These are phyloP conservation scores for Lordiphosa andalusiaca DNA, from an alignment of 2,888 invertebrate species.

Conservation along the genomic window DNA sequence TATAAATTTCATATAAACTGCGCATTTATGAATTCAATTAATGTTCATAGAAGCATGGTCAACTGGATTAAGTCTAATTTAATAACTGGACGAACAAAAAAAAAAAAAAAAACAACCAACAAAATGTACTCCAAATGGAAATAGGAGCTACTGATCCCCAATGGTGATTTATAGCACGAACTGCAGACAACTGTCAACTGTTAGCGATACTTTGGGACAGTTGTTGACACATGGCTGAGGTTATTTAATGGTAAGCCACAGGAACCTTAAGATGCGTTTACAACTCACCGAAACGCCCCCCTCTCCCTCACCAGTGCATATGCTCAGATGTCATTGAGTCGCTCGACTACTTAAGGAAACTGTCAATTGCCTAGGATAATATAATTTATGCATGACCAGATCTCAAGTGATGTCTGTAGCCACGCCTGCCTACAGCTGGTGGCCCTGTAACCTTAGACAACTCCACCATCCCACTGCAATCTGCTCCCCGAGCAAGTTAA, in stretches of 20 bases:
- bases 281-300: slow-evolving; percentile 49
- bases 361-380: slow-evolving; percentile 61
- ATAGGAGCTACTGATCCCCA: slow-evolving; percentile 10
- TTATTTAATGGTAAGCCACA: slow-evolving; percentile 43
- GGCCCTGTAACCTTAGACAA: slow-evolving; percentile 35
- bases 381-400: slow-evolving; percentile 53
- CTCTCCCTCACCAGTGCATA: neutral
- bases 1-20: slow-evolving; percentile 62
- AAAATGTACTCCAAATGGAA: slow-evolving; percentile 1
- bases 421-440: slow-evolving; percentile 63
- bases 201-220: slow-evolving; percentile 38
- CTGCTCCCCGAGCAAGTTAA: slow-evolving; percentile 43
- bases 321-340: slow-evolving; percentile 25
- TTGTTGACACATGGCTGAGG: slow-evolving; percentile 63
- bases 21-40: slow-evolving; percentile 65
- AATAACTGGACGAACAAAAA: slow-evolving; percentile 46
- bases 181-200: slow-evolving; percentile 46
- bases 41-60: slow-evolving; percentile 53
- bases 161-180: slow-evolving; percentile 29
- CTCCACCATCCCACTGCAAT: slow-evolving; percentile 18
- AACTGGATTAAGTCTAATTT: slow-evolving; percentile 69
- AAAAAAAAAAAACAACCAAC: neutral
- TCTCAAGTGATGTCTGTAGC: slow-evolving; percentile 54
- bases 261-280: slow-evolving; percentile 40
- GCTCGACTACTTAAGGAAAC: slow-evolving; percentile 46